A percentile compares a stretch with the other conserved stretches of the same genome.
Evolutionary conservation across 2,113 vertebrate genomes (phyloP).

Genomic region (Nothocercus nigrocapillus): DNA sequence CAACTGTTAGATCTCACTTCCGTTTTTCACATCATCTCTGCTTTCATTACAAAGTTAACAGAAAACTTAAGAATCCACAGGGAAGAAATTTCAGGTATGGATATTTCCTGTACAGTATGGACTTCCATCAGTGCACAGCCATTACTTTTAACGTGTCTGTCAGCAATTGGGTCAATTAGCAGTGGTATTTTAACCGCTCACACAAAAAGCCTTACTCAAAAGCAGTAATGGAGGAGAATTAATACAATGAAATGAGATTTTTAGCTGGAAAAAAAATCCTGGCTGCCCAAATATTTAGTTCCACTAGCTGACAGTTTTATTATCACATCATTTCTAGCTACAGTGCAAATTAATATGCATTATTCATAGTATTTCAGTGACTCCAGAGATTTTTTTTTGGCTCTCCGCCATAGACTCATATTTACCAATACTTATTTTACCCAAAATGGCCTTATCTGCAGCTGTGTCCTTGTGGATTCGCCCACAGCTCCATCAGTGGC

Average conservation of each 20-base stretch:
- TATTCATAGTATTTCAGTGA: neutral
- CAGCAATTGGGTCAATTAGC: neutral
- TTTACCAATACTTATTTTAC: neutral
- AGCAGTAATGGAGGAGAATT: neutral
- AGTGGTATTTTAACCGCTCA: neutral
- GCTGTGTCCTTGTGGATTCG: neutral
- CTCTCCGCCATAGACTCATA: fast-evolving
- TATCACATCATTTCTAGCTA: neutral
- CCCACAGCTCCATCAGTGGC: neutral
- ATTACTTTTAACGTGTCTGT: neutral
- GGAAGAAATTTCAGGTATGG: neutral
- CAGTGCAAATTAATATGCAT: neutral
- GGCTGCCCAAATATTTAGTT: neutral
- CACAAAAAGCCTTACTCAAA: neutral
- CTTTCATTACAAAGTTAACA: neutral
- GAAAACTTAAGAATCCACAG: neutral
- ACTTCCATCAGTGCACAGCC: neutral
- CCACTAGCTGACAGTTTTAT: neutral
- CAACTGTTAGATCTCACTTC: neutral
- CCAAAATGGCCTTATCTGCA: fast-evolving
- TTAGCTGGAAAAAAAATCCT: neutral
- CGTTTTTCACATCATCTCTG: neutral
- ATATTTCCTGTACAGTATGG: neutral
- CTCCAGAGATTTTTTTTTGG: neutral
- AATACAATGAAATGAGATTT: neutral